phyloP scores from a whole-genome alignment of 2,113 vertebrate genomes.

The Australoheros scitulus region DNA sequence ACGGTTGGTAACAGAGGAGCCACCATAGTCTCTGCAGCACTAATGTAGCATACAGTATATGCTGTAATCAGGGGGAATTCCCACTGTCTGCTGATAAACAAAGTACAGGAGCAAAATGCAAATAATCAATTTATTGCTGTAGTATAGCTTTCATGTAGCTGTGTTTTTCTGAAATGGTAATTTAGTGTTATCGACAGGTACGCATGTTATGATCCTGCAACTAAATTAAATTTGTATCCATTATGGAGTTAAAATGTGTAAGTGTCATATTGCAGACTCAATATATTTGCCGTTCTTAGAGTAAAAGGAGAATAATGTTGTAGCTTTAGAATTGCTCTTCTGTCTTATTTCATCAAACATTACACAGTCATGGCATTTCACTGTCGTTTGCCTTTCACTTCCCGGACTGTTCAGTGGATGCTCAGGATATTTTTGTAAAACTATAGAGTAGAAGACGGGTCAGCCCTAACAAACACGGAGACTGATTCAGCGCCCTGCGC shows the following conservation, averaged over 20 bases:
- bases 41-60: not conserved
- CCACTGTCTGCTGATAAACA: not conserved
- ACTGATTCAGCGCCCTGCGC: conserved; percentile 15
- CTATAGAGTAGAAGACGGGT: not conserved
- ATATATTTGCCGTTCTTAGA: not conserved
- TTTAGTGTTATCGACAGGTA: not conserved
- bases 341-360: not conserved
- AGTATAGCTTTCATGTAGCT: not conserved
- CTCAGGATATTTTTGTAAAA: not conserved
- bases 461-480: not conserved
- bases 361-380: not conserved
- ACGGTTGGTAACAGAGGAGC: not conserved
- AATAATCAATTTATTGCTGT: conserved; percentile 14
- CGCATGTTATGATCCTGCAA: not conserved
- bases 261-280: not conserved
- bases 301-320: not conserved
- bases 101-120: conserved; percentile 2
- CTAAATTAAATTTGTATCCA: not conserved
- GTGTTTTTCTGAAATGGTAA: not conserved
- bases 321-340: not conserved
- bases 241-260: not conserved
- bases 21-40: not conserved
- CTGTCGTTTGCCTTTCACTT: not conserved
- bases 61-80: conserved; percentile 11
- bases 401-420: not conserved